Evolutionary conservation across 2,113 vertebrate species (phyloP), one percentile per base, ranked within the genome.

Genomic region (Passer domesticus): DNA sequence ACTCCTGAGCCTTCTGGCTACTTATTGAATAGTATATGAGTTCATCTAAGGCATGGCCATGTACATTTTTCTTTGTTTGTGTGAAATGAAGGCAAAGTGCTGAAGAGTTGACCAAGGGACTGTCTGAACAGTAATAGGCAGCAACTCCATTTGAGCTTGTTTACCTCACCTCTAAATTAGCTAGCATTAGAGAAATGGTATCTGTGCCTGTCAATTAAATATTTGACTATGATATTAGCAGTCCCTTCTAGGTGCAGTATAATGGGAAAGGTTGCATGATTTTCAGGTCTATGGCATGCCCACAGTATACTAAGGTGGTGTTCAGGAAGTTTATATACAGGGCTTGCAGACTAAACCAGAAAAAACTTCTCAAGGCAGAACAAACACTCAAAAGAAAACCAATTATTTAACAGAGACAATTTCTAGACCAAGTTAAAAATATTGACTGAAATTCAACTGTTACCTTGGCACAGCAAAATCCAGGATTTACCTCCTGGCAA

Each of bases 221-320:
- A 37, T 56, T 56, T 72, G 52, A 91, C 27, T 46, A 59, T 63
- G 59, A 56, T 20, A 33, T 6, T 22, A 73, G 30, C 5, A 46
- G 20, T 33, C 37, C 14, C 23, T 44, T 62, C 25, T 30, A 11
- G 8, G 18, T 59, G 30, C 23, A 73, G 6, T 27, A 10, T 13
- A 28, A 35, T 17, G 28, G 53, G 64, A 80, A 82, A 77, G 4
- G 7, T 18, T 80, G 31, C 6, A 22, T 6, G 4, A 9, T 80
- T 76, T 43, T 24, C 23, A 27, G 10, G 17, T 20, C 27, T 56
- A 7, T 21, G n/a, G 43, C 5, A 49, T 14, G 12, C 14, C n/a
- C 47, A 24, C 33, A 24, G 15, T 7, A 24, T 4, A 22, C 8
- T 13, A 22, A 1, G 0, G 13, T 20, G 47, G 10, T 3, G 2